Percentiles rank a stretch among this genome's conserved stretches.
Evolutionary conservation across 2,888 invertebrate genomes (phyloP).

Genomic region (Conus canariensis): DNA sequence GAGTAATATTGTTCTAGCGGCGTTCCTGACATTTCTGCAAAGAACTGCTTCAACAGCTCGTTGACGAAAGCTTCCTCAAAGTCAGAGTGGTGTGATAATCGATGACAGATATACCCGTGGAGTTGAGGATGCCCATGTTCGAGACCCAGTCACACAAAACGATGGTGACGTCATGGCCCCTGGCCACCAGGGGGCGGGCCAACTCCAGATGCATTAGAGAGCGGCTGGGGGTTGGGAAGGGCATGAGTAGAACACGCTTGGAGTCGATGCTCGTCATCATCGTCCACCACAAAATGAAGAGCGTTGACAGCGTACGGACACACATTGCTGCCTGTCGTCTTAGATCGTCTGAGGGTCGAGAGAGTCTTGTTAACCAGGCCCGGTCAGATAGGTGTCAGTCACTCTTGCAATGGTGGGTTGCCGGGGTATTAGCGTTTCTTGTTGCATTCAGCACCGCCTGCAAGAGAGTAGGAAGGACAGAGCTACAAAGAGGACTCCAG

Average conservation of each 20-base stretch:
- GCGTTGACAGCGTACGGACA: no score
- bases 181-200: not conserved
- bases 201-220: not conserved
- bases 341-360: not conserved
- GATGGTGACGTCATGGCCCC: slow-evolving; percentile 4
- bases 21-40: not conserved
- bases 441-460: not conserved
- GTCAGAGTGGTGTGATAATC: slow-evolving; percentile 1
- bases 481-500: no score
- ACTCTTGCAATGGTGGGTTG: not conserved
- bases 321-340: no score
- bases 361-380: no score
- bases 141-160: not conserved
- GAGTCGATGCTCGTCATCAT: not conserved
- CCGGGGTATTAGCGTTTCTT: not conserved
- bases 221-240: slow-evolving; percentile 5
- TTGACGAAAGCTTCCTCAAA: slow-evolving; percentile 14
- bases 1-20: not conserved
- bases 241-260: slow-evolving; percentile 12
- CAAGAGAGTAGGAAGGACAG: no score
- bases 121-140: not conserved
- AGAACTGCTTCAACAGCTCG: not conserved
- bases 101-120: not conserved
- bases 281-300: no score
- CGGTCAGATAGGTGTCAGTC: no score